phyloP scores from a whole-genome alignment of 2,888 invertebrate species.

The Allolobophora icterica region DNA sequence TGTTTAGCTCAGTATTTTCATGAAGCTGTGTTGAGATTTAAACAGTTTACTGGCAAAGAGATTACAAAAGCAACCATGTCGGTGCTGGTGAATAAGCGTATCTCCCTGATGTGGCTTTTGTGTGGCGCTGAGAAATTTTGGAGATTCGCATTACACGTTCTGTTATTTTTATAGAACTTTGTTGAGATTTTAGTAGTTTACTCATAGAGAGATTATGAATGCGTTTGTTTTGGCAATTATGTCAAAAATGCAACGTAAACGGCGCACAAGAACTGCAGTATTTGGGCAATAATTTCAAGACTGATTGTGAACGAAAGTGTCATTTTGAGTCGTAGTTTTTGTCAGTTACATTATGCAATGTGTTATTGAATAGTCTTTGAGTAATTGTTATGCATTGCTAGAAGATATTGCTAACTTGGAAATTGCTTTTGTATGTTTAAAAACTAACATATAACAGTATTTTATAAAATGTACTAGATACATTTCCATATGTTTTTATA shows the following conservation, averaged over 20 bases:
- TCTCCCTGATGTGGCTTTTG: too few species aligned
- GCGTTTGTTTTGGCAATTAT: background rate
- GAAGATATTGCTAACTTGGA: background rate
- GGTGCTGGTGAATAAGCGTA: too few species aligned
- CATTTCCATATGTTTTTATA: background rate
- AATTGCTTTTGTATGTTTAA: background rate
- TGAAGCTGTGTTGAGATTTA: too few species aligned
- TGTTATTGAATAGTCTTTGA: background rate
- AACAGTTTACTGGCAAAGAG: too few species aligned
- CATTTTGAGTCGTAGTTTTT: background rate
- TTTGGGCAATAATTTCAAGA: background rate
- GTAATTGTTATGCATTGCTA: background rate
- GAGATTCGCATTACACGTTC: too few species aligned
- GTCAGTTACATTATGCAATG: too few species aligned
- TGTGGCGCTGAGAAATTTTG: too few species aligned
- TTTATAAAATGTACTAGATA: conserved; percentile 7
- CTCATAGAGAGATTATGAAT: background rate
- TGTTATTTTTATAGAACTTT: background rate
- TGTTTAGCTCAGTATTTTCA: too few species aligned
- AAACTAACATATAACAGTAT: background rate
- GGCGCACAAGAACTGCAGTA: background rate
- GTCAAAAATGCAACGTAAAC: background rate
- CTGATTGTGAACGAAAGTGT: background rate
- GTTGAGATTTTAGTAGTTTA: background rate
- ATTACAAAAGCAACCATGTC: too few species aligned